Evolutionary conservation across 1,140 invertebrate species (phyloP).

Genomic region (Drosophila setifemur): DNA sequence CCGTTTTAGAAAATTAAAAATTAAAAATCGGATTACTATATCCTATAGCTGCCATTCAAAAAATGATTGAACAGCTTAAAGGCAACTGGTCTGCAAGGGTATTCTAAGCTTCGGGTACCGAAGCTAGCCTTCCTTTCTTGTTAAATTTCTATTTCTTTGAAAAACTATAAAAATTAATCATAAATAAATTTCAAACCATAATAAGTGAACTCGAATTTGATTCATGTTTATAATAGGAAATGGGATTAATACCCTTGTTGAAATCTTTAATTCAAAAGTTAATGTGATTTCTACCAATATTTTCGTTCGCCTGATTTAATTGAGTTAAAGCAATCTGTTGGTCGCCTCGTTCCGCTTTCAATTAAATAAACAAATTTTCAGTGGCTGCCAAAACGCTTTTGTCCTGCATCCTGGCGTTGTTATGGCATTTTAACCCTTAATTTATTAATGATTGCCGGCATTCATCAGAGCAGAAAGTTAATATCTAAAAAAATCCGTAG

Average conservation of each 20-base stretch:
- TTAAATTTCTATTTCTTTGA: too few relatives aligned
- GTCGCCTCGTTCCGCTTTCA: slow-evolving; percentile 68
- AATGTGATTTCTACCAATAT: slow-evolving; percentile 9
- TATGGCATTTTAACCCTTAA: slow-evolving; percentile 74
- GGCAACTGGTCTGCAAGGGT: too few relatives aligned
- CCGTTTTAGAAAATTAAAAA: too few relatives aligned
- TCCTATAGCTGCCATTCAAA: too few relatives aligned
- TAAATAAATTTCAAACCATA: too few relatives aligned
- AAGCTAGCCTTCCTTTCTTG: too few relatives aligned
- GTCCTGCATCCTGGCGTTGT: slow-evolving; percentile 4
- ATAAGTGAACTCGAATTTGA: too few relatives aligned
- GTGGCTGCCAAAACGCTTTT: slow-evolving; percentile 3
- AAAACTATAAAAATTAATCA: too few relatives aligned
- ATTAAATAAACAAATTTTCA: slow-evolving; percentile 79
- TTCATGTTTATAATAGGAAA: slow-evolving; percentile 4
- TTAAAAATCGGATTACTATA: too few relatives aligned
- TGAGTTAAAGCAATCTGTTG: slow-evolving; percentile 67
- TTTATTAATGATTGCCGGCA: slow-evolving; percentile 78
- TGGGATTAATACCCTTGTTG: slow-evolving; percentile 42
- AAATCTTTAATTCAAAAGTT: slow-evolving; percentile 57
- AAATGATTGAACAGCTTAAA: too few relatives aligned
- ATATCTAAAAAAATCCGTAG: slow-evolving; percentile 71
- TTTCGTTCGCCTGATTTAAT: slow-evolving; percentile 39
- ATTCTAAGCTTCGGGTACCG: too few relatives aligned
- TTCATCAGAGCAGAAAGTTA: slow-evolving; percentile 71